Evolutionary conservation across 2,113 vertebrate genomes (phyloP).

Genomic region (Xenus cinereus): DNA sequence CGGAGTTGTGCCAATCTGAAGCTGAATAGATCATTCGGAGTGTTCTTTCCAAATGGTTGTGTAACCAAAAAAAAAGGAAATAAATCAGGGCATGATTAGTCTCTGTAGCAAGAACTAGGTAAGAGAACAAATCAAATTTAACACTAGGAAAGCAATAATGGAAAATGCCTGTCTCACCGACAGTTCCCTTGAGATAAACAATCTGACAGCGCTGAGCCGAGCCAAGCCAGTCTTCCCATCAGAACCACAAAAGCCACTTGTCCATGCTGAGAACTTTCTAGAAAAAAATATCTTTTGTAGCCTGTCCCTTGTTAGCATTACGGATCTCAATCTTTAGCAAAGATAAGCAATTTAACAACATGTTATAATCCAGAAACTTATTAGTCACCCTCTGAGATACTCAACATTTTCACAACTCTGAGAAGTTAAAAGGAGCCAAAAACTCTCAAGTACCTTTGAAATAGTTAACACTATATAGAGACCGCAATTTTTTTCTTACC

Average conservation of each 20-base stretch:
- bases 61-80: not conserved
- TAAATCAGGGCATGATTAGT: slow-evolving; percentile 30
- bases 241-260: not conserved
- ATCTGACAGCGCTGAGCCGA: not conserved
- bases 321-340: not conserved
- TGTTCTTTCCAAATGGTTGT: not conserved
- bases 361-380: not conserved
- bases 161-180: not conserved
- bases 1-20: not conserved
- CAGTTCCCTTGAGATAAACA: slow-evolving; percentile 33
- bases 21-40: not conserved
- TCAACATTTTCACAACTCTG: not conserved
- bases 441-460: not conserved
- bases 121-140: slow-evolving; percentile 51
- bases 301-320: not conserved
- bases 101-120: slow-evolving; percentile 6
- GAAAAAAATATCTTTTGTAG: not conserved
- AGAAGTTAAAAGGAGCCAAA: not conserved
- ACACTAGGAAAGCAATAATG: slow-evolving; percentile 40
- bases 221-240: not conserved
- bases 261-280: not conserved
- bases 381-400: not conserved
- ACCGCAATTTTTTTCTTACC: not conserved
- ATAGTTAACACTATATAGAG: not conserved
- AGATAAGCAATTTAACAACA: slow-evolving; percentile 42